phyloP scores from a whole-genome alignment of 2,888 invertebrate species.

The Latheticus oryzae region DNA sequence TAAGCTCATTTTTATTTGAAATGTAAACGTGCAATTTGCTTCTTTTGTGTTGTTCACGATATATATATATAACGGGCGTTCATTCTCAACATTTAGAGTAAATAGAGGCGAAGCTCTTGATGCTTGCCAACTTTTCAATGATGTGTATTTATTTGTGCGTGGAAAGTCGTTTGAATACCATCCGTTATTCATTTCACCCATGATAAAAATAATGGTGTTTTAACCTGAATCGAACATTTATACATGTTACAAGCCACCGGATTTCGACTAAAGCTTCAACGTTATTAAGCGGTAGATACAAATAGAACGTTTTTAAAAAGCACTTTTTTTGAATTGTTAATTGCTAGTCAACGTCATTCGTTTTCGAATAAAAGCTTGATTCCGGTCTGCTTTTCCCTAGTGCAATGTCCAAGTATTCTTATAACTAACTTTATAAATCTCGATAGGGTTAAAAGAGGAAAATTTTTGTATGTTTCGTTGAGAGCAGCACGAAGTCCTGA shows the following conservation, averaged over 20 bases:
- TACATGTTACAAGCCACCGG: neutral
- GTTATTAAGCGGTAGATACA: too few relatives aligned
- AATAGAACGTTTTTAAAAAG: neutral
- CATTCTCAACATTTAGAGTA: slow-evolving; percentile 24
- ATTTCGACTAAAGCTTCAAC: too few relatives aligned
- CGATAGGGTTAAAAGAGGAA: slow-evolving; percentile 26
- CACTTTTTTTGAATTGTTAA: slow-evolving; percentile 3
- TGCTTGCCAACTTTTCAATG: slow-evolving; percentile 31
- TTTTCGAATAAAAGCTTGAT: slow-evolving; percentile 9
- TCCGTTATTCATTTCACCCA: slow-evolving; percentile 22
- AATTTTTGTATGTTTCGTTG: slow-evolving; percentile 34
- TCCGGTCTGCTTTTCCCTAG: slow-evolving; percentile 18
- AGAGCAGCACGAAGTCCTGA: slow-evolving; percentile 13
- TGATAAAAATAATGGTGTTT: slow-evolving; percentile 15
- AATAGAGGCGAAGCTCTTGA: slow-evolving; percentile 33
- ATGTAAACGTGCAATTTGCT: slow-evolving; percentile 56
- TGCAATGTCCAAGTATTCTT: slow-evolving; percentile 6
- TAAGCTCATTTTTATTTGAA: slow-evolving; percentile 58
- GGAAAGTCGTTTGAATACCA: slow-evolving; percentile 14
- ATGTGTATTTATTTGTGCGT: slow-evolving; percentile 21
- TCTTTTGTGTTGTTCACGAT: slow-evolving; percentile 39
- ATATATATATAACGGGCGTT: slow-evolving; percentile 34
- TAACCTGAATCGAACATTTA: slow-evolving; percentile 10
- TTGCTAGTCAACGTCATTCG: slow-evolving; percentile 14
- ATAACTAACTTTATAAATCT: slow-evolving; percentile 29